phyloP scores from a whole-genome alignment of 2,888 invertebrate species.

The Nasonovia ribisnigri region DNA sequence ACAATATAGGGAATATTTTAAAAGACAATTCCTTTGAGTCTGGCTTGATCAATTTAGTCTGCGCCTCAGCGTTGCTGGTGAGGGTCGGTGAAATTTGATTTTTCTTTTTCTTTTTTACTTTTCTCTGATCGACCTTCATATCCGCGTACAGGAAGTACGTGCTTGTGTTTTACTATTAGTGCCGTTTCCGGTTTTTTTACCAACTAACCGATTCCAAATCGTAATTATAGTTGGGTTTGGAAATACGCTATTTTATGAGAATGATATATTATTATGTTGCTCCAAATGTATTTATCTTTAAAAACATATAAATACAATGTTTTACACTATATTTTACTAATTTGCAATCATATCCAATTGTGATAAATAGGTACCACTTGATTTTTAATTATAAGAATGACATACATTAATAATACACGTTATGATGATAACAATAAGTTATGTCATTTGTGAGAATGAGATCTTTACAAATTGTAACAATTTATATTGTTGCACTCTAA shows the following conservation, averaged over 20 bases:
- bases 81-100: slow-evolving; percentile 43
- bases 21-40: slow-evolving; percentile 59
- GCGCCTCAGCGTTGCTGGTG: not conserved
- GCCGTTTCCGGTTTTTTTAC: not conserved
- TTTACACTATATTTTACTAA: not conserved
- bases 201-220: slow-evolving; percentile 9
- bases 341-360: not conserved
- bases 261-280: slow-evolving; percentile 8
- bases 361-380: not conserved
- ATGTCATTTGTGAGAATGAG: no score
- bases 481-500: no score
- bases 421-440: no score
- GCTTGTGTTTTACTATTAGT: slow-evolving; percentile 48
- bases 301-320: not conserved
- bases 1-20: slow-evolving; percentile 31
- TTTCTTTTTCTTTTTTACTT: slow-evolving; percentile 32
- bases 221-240: slow-evolving; percentile 25
- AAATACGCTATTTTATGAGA: slow-evolving; percentile 18
- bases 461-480: no score
- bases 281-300: not conserved
- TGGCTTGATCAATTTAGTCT: slow-evolving; percentile 34
- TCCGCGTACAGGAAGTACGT: slow-evolving; percentile 17
- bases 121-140: not conserved
- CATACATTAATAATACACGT: not conserved
- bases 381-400: not conserved